Percentiles rank a stretch among this genome's conserved stretches.
Conservation (phyloP, 2,797 vertebrate genomes). For the Philypnodon macrostomus region DNA sequence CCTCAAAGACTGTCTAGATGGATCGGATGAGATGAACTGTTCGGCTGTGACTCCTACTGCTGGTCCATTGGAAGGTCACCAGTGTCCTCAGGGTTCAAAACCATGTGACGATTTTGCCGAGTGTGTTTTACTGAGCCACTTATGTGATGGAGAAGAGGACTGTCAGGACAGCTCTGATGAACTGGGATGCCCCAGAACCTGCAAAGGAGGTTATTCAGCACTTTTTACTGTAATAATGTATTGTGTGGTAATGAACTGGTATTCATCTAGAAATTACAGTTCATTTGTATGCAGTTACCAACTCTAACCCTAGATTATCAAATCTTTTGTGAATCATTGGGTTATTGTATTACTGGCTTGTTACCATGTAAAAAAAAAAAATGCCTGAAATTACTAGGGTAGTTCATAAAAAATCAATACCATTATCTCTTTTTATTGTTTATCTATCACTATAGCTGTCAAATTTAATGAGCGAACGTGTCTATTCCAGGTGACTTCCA, state of each 20-base stretch:
- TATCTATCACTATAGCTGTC: background rate
- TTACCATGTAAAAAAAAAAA: no score
- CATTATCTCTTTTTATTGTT: no score
- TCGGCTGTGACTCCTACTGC: background rate
- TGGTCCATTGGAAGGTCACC: background rate
- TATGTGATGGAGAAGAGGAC: slow-evolving; percentile 84
- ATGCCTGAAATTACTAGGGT: no score
- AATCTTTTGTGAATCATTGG: no score
- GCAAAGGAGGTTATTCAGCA: slow-evolving; percentile 44
- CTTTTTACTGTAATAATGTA: background rate
- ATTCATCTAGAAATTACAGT: no score
- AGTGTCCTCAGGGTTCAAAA: slow-evolving; percentile 63
- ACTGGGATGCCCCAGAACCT: slow-evolving; percentile 62
- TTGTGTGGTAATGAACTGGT: no score
- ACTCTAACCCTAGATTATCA: no score
- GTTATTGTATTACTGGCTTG: no score
- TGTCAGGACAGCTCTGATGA: slow-evolving; percentile 86
- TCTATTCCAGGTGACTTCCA: slow-evolving; percentile 76
- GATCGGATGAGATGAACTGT: slow-evolving; percentile 71
- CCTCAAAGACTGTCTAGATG: slow-evolving; percentile 56
- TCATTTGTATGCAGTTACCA: no score
- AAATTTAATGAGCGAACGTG: background rate
- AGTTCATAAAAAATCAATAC: no score
- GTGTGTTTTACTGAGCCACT: slow-evolving; percentile 74
- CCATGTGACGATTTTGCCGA: slow-evolving; percentile 71